Evolutionary conservation across 2,797 vertebrate genomes (phyloP), one percentile per base, ranked within the genome.

Genomic region (Novumbra hubbsi): DNA sequence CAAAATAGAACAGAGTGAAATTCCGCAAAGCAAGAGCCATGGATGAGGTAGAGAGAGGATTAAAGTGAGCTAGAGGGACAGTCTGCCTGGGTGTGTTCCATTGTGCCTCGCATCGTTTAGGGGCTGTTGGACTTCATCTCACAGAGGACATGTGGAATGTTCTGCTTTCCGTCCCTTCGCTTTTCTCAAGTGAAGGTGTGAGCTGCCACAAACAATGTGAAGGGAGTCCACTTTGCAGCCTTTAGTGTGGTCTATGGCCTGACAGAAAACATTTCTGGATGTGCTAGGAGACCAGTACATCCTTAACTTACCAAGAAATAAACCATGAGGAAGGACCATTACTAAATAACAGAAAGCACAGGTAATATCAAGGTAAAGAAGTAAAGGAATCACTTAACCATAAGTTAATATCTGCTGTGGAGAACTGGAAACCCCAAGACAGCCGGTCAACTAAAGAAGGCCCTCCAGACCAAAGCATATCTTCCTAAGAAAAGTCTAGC

Each of bases 141-240:
- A 77, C 52, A 63, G 71, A 80, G 78, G 69, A 80, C 64, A 52
- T 21, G 71, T 77, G 83, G 86, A 87, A 72, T 86, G 83, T 78
- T 28, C 74, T 50, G 72, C 75, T 88, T 83, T 79, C 24, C 14
- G 55, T 28, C 5, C 19, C 19, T 8, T 1, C 38, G 34, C n/a
- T 69, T 72, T 81, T 77, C 6, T 68, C 60, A 32, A 11, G 73
- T 11, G 5, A 64, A 27, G 52, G 16, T 66, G 66, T 57, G 71
- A 81, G 73, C 52, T 38, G 19, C 66, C 52, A 30, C 28, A 72
- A 67, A 72, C 28, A 19, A 24, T 27, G 48, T 65, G 27, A 69
- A 45, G 27, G 21, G n/a, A 68, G 11, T 4, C 11, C 9, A 27
- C 63, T 32, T 32, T 28, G 73, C 73, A 77, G 73, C 28, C 79